Base-by-base conservation (phyloP, 2,888 invertebrate species). In the Lithosia quadra region DNA sequence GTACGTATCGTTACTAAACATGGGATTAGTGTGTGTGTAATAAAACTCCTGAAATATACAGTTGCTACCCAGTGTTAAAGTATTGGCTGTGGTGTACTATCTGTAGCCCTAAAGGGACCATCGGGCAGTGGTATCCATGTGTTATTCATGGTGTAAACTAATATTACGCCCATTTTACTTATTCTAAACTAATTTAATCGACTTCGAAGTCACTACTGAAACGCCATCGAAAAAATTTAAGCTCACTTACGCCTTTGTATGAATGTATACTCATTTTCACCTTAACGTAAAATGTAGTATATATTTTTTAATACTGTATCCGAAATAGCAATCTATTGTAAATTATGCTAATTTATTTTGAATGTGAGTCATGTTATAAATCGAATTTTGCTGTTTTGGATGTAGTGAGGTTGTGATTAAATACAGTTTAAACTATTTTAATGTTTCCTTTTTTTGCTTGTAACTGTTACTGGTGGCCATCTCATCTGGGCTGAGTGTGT, bases 351-450 rank as follows among this genome's bases (percentile, higher is more conserved):
- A 75, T 77, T 67, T 72, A 59, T 71, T 75, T 72, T 65, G 49
- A 63, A 69, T 68, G 65, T 71, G 67, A 77, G 76, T 73, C 73
- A 79, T 80, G 65, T 72, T 72, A 56, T 83, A 66, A 74, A 74
- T 74, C 65, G 76, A 63, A 71, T 77, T 73, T 77, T 75, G 80
- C 83, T 84, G 83, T 87, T 86, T 82, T 81, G 79, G 77, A 78
- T 82, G 77, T 76, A 75, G 83, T 73, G 72, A 71, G 88, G 88
- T 89, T 89, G 88, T 89, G 89, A 88, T 83, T 79, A 79, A 69
- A 76, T 77, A 83, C 75, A 73, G 78, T 84, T 84, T 81, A 80
- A 83, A 84, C 87, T 84, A 81, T 84, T 82, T 78, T 77, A 57
- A 69, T 73, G 73, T 79, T 82, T 76, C 5, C 5, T 28, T 28